Conservation (phyloP, 2,797 vertebrate genomes). For the Melanotaenia parkinsoni region DNA sequence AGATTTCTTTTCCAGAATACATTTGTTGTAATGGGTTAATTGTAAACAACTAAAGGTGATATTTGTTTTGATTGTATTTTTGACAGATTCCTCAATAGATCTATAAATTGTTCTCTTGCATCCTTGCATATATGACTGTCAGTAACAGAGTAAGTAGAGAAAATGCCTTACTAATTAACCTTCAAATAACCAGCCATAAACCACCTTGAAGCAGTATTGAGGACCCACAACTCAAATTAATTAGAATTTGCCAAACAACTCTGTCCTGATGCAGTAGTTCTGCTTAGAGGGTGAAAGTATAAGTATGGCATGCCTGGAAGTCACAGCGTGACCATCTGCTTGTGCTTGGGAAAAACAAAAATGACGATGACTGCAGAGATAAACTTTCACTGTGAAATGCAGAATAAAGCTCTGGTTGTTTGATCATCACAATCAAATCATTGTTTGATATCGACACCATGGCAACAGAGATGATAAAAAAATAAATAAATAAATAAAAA, state of each 20-base stretch:
- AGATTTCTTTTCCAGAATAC: conserved; percentile 9
- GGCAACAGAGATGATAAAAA: conserved; percentile 33
- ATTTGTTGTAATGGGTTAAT: neutral
- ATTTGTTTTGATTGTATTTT: neutral
- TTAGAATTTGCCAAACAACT: conserved; percentile 2
- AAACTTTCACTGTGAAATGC: conserved; percentile 31
- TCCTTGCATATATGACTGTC: neutral
- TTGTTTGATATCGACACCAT: conserved; percentile 46
- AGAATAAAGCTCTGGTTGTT: conserved; percentile 54
- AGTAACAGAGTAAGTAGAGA: neutral
- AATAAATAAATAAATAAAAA: conserved; percentile 13
- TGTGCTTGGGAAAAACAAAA: conserved; percentile 32
- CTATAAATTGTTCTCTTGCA: neutral
- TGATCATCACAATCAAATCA: conserved; percentile 42
- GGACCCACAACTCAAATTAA: conserved; percentile 11
- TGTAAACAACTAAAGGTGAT: neutral
- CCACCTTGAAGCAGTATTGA: neutral
- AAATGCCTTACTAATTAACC: conserved; percentile 23
- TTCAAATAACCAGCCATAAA: conserved; percentile 30
- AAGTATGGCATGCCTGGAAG: conserved; percentile 4
- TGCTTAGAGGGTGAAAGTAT: conserved; percentile 12
- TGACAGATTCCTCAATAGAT: conserved; percentile 4
- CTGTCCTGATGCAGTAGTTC: conserved; percentile 5
- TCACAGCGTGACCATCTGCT: conserved; percentile 63
- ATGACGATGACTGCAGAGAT: conserved; percentile 29